Conservation (phyloP, 2,113 vertebrate species). For the Chaenogobius annularis region DNA sequence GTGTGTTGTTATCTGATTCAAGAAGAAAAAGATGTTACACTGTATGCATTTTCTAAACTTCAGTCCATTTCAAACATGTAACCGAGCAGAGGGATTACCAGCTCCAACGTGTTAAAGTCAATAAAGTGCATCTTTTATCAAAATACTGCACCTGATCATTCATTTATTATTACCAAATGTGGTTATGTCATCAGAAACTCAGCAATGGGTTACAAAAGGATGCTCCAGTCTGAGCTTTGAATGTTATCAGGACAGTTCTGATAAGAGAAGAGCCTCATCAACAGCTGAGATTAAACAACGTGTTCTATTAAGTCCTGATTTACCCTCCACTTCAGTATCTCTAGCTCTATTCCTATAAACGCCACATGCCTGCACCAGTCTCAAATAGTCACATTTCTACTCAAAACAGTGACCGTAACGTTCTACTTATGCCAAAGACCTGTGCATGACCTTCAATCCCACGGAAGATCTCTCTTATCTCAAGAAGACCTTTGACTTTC, state of each 20-base stretch:
- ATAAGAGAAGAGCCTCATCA: conserved; percentile 17
- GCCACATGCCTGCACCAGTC: neutral
- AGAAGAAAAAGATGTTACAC: no score
- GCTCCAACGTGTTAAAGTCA: no score
- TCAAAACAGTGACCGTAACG: neutral
- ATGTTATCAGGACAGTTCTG: conserved; percentile 3
- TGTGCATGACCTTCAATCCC: conserved; percentile 41
- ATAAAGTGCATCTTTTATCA: neutral
- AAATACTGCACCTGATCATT: neutral
- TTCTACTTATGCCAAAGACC: conserved; percentile 22
- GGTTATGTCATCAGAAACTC: neutral
- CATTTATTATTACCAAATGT: neutral
- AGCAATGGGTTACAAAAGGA: neutral
- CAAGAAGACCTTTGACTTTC: conserved; percentile 26
- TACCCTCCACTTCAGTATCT: neutral
- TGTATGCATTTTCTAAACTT: no score
- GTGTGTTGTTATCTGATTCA: no score
- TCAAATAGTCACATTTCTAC: neutral
- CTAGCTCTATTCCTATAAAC: neutral
- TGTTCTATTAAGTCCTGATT: neutral
- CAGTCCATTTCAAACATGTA: neutral
- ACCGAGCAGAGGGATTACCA: neutral
- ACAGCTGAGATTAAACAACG: conserved; percentile 35
- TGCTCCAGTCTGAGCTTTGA: conserved; percentile 31
- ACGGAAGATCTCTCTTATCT: conserved; percentile 43